Evolutionary conservation across 2,113 vertebrate species (phyloP).

Genomic region (Pristiophorus japonicus): DNA sequence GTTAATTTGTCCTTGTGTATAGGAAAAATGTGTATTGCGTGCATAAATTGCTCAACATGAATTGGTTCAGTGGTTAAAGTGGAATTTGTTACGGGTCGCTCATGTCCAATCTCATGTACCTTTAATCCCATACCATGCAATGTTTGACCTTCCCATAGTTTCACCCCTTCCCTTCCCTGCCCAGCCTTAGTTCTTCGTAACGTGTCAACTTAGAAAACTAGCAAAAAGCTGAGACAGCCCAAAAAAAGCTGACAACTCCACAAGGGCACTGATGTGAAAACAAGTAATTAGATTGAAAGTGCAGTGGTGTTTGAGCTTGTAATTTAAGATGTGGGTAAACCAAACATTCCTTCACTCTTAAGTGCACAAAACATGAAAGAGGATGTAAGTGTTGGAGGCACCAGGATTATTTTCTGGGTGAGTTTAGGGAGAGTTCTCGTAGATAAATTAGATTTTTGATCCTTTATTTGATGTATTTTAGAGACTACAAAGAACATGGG

Average conservation of each 20-base stretch:
- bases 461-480: background rate
- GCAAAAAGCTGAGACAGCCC: background rate
- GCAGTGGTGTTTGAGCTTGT: background rate
- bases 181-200: no score
- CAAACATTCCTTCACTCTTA: background rate
- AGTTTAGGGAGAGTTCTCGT: background rate
- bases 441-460: slow-evolving; percentile 21
- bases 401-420: background rate
- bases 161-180: background rate
- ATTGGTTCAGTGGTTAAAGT: background rate
- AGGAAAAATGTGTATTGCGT: no score
- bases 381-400: background rate
- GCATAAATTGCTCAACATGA: background rate
- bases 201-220: background rate
- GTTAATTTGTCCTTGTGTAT: background rate
- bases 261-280: background rate
- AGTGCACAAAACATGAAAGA: background rate
- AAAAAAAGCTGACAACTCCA: background rate
- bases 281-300: background rate
- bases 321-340: background rate
- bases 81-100: background rate
- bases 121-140: background rate
- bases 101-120: background rate
- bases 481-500: background rate
- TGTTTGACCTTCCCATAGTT: background rate